phyloP scores from a whole-genome alignment of 2,113 vertebrate species.

The Riparia riparia region DNA sequence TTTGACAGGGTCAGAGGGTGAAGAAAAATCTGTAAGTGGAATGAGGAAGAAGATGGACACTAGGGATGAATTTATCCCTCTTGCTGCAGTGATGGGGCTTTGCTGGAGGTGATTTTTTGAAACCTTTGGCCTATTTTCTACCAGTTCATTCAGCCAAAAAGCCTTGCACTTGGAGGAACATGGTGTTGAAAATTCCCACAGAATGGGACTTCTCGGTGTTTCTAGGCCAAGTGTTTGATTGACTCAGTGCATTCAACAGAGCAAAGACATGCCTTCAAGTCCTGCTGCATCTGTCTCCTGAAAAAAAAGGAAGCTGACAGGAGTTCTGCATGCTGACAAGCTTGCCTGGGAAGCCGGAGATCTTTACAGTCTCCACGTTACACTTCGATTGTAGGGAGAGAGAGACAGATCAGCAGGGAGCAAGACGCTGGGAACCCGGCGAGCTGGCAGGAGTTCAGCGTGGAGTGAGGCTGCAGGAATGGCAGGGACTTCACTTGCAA shows the following conservation, averaged over 20 bases:
- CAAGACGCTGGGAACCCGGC: rapidly evolving
- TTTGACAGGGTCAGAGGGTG: constrained; percentile 47
- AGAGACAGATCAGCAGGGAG: background rate
- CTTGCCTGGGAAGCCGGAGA: background rate
- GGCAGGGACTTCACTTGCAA: background rate
- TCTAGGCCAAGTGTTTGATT: background rate
- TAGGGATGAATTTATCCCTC: background rate
- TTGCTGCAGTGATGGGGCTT: background rate
- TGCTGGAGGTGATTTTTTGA: constrained; percentile 27
- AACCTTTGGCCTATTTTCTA: constrained; percentile 8
- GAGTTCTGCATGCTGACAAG: background rate
- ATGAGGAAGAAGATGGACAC: background rate
- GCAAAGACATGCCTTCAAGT: constrained; percentile 18
- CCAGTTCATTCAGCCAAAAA: background rate
- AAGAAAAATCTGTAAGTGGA: constrained; percentile 6
- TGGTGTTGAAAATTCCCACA: constrained; percentile 17
- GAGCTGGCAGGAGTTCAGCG: background rate
- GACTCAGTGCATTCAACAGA: background rate
- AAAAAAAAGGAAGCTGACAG: constrained; percentile 8
- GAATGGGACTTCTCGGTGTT: background rate
- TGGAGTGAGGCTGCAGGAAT: background rate
- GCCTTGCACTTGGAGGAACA: background rate
- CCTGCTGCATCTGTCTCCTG: background rate
- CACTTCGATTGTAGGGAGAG: background rate
- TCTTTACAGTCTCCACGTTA: background rate